phyloP scores from a whole-genome alignment of 1,140 invertebrate species.

The Leptopilina clavipes region DNA sequence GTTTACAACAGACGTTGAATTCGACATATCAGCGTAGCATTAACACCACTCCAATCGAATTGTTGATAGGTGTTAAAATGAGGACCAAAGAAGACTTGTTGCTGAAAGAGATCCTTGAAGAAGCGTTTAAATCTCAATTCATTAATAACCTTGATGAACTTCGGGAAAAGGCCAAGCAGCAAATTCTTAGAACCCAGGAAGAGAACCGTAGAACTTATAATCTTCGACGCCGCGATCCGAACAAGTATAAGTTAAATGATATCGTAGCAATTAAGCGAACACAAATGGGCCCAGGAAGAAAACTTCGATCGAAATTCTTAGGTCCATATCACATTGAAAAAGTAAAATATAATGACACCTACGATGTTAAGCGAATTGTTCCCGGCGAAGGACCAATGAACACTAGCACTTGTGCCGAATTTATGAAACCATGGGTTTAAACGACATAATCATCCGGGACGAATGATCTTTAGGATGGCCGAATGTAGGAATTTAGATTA shows the following conservation, averaged over 20 bases:
- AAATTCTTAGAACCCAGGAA: constrained; percentile 47
- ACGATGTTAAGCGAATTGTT: constrained; percentile 51
- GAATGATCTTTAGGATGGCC: constrained; percentile 47
- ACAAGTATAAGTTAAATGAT: constrained; percentile 45
- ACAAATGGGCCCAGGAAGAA: constrained; percentile 55
- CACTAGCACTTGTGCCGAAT: constrained; percentile 52
- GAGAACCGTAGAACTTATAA: constrained; percentile 49
- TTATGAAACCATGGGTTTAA: constrained; percentile 55
- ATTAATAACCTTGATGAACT: constrained; percentile 46
- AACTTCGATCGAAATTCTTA: constrained; percentile 61
- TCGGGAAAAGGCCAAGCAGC: constrained; percentile 51
- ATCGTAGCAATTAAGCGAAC: constrained; percentile 49
- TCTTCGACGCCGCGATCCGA: constrained; percentile 40
- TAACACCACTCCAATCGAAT: constrained; percentile 21
- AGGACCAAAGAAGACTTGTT: not conserved
- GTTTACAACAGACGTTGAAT: constrained; percentile 61
- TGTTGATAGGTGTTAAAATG: constrained; percentile 16
- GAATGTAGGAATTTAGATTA: constrained; percentile 29
- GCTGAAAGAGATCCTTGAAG: not conserved
- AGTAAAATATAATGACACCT: constrained; percentile 46
- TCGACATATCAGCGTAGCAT: constrained; percentile 42
- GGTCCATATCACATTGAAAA: constrained; percentile 59
- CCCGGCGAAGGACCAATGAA: constrained; percentile 48
- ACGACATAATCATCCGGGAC: constrained; percentile 33
- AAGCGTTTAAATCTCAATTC: not conserved